Percentiles rank a stretch among this genome's conserved stretches.
Conservation (phyloP, 2,113 vertebrate genomes). For the Scytalopus superciliaris region DNA sequence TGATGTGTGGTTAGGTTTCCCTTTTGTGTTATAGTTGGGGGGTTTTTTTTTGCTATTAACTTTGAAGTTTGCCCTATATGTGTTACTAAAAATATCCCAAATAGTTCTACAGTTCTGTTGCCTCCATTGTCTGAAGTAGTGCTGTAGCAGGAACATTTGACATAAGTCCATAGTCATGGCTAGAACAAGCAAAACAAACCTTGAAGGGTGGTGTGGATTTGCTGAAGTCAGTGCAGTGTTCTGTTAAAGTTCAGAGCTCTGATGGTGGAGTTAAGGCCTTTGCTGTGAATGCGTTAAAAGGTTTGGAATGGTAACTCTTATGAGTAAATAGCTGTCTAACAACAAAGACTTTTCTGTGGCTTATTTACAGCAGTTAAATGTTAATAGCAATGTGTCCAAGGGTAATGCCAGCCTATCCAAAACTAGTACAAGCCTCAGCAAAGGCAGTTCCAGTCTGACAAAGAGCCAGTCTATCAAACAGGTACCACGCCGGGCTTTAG, state of each 20-base stretch:
- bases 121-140: neutral
- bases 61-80: neutral
- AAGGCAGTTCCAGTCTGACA: constrained; percentile 67
- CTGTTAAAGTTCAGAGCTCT: neutral
- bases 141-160: neutral
- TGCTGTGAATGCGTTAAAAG: neutral
- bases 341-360: constrained; percentile 60
- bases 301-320: neutral
- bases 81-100: neutral
- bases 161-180: neutral
- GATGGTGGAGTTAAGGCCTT: neutral
- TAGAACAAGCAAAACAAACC: neutral
- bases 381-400: constrained; percentile 71
- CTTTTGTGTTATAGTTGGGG: neutral
- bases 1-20: neutral
- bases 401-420: constrained; percentile 60
- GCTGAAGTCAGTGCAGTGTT: fast-evolving
- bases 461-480: constrained; percentile 78
- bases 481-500: constrained; percentile 53
- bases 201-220: neutral
- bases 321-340: neutral
- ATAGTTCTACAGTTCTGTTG: fast-evolving
- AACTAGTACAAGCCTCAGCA: constrained; percentile 72
- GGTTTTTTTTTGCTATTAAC: neutral
- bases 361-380: constrained; percentile 73